Conservation (phyloP, 2,888 invertebrate species). For the Zhuqinia jingwanae region DNA sequence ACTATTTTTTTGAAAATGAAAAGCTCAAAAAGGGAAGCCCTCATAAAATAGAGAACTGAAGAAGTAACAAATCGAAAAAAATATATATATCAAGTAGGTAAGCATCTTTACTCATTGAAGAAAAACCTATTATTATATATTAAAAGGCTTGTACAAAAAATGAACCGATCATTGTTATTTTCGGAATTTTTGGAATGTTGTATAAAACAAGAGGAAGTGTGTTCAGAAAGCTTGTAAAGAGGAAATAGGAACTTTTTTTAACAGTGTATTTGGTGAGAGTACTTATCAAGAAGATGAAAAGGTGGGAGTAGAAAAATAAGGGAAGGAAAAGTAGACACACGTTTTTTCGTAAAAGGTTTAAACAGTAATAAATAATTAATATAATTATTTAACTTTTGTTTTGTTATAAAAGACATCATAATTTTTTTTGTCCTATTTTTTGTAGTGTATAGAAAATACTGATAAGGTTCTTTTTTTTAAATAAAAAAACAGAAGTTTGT, state of each 20-base stretch:
- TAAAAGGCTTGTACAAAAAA: too few relatives aligned
- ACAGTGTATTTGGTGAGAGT: too few relatives aligned
- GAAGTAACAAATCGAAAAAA: too few relatives aligned
- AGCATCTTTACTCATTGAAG: too few relatives aligned
- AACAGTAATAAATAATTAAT: constrained; percentile 45
- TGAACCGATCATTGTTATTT: too few relatives aligned
- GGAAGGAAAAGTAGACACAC: background rate
- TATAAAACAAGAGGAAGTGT: too few relatives aligned
- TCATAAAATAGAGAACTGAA: too few relatives aligned
- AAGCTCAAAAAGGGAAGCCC: too few relatives aligned
- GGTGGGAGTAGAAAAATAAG: background rate
- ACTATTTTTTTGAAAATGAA: too few relatives aligned
- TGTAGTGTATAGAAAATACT: constrained; percentile 54
- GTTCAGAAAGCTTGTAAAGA: background rate
- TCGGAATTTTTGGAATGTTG: too few relatives aligned
- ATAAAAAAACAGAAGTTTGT: background rate
- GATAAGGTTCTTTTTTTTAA: constrained; percentile 49
- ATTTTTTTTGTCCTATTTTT: constrained; percentile 1
- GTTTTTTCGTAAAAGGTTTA: background rate
- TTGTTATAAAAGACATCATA: background rate
- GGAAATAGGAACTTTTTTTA: background rate
- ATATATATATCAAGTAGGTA: too few relatives aligned
- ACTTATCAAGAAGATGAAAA: background rate
- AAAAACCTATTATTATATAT: too few relatives aligned
- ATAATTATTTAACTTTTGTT: background rate